Evolutionary conservation across 2,888 invertebrate genomes (phyloP).

Genomic region (Plebejus melissa): DNA sequence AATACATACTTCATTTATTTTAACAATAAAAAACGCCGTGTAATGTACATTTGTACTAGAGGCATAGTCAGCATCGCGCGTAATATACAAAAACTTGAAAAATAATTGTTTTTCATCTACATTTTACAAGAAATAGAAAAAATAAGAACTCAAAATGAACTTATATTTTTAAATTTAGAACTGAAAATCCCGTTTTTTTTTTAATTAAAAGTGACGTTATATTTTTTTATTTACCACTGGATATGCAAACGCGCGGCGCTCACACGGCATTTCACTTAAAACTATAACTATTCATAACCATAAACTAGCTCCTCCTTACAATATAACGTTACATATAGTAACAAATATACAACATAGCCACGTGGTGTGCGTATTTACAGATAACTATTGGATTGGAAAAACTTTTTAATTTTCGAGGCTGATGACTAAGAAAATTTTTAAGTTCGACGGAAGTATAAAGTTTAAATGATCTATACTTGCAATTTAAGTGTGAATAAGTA

Average conservation of each 20-base stretch:
- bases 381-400: conserved; percentile 13
- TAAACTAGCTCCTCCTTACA: conserved; percentile 32
- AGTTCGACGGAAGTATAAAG: background rate
- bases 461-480: background rate
- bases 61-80: background rate
- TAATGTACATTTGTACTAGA: conserved; percentile 67
- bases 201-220: background rate
- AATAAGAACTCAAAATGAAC: background rate
- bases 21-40: conserved; percentile 66
- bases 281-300: conserved; percentile 30
- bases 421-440: background rate
- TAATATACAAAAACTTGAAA: background rate
- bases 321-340: conserved; percentile 32
- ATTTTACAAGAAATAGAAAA: background rate
- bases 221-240: background rate
- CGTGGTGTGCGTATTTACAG: conserved; percentile 31
- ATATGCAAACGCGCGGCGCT: conserved; percentile 9
- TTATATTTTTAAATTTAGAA: no score
- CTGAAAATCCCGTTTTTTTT: no score
- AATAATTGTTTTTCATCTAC: background rate
- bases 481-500: background rate
- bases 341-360: conserved; percentile 34
- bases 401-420: background rate
- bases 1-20: conserved; percentile 69
- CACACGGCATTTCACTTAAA: conserved; percentile 27